Conservation (phyloP, 2,888 invertebrate genomes). For the Tolmerus cingulatus region DNA sequence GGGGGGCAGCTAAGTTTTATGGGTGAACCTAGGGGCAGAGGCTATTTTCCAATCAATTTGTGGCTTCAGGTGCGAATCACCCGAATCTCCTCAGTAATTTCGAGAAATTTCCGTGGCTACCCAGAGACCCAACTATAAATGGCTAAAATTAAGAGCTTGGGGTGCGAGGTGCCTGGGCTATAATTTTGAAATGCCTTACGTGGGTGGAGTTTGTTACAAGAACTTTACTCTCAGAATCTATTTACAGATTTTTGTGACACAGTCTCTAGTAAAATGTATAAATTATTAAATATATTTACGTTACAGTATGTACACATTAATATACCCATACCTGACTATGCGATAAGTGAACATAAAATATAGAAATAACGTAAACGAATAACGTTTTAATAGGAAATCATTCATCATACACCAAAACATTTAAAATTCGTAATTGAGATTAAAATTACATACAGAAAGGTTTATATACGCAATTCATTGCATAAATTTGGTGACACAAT, state of each 20-base stretch:
- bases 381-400: too few species aligned
- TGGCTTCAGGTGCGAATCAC: neutral
- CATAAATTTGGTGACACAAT: too few species aligned
- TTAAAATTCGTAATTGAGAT: too few species aligned
- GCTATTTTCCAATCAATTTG: neutral
- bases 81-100: neutral
- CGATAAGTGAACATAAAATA: too few species aligned
- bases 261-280: neutral
- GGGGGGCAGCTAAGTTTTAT: neutral
- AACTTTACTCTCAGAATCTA: neutral
- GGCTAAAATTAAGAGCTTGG: neutral
- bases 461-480: too few species aligned
- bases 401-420: too few species aligned
- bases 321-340: too few species aligned
- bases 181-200: neutral
- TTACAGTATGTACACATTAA: too few species aligned
- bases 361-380: too few species aligned
- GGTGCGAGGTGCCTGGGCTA: neutral
- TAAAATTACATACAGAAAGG: too few species aligned
- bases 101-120: neutral
- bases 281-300: too few species aligned
- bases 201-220: neutral
- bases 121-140: neutral
- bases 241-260: neutral
- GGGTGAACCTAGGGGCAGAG: neutral